These are phyloP conservation scores for Cetonia aurata DNA, from an alignment of 2,888 invertebrate species.

Conservation along the genomic window DNA sequence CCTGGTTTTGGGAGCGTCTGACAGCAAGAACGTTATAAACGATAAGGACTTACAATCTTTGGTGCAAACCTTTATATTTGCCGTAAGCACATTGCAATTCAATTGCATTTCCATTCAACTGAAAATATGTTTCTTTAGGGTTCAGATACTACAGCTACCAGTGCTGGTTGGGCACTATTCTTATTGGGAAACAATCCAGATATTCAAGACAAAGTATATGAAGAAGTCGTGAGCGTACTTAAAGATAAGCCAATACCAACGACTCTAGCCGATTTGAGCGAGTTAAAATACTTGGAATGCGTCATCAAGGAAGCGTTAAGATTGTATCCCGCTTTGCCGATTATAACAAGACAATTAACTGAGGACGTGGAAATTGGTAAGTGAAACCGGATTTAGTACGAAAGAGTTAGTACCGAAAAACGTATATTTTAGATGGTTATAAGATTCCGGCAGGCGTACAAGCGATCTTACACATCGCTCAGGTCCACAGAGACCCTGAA, in stretches of 20 bases:
- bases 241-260: conserved; percentile 60
- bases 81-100: conserved; percentile 1
- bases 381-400: background rate
- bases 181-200: conserved; percentile 56
- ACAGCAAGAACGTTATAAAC: conserved; percentile 43
- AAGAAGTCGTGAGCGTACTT: conserved; percentile 68
- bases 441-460: conserved; percentile 38
- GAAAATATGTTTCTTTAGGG: conserved; percentile 47
- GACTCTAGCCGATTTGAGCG: conserved; percentile 71
- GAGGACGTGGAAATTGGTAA: conserved; percentile 72
- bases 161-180: conserved; percentile 57
- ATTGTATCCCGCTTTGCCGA: conserved; percentile 76
- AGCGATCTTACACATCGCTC: conserved; percentile 30
- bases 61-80: conserved; percentile 61
- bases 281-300: conserved; percentile 77
- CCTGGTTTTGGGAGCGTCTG: conserved; percentile 24
- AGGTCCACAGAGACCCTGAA: conserved; percentile 31
- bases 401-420: background rate
- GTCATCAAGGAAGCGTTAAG: conserved; percentile 78
- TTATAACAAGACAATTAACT: conserved; percentile 72
- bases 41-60: conserved; percentile 57
- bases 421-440: conserved; percentile 48
- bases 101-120: background rate
- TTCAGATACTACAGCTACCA: conserved; percentile 59
- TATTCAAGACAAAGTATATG: conserved; percentile 65